Percentiles rank a stretch among this genome's conserved stretches.
Evolutionary conservation across 2,797 vertebrate genomes (phyloP).

Genomic region (Onychomys leucogaster): DNA sequence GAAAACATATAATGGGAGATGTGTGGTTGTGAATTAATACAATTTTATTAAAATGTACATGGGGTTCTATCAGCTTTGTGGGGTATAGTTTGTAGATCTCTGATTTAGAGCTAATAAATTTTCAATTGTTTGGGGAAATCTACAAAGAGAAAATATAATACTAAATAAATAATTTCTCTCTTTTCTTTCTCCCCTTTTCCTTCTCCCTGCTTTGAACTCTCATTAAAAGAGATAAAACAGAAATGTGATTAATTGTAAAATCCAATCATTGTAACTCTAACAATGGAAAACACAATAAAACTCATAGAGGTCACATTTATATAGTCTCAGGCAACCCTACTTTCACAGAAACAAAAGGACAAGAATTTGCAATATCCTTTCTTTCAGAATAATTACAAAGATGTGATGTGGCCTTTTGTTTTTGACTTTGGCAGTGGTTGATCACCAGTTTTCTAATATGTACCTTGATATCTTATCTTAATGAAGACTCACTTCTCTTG

Average conservation of each 20-base stretch:
- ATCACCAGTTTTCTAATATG: conserved; percentile 71
- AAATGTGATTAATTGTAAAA: conserved; percentile 31
- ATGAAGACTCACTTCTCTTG: conserved; percentile 60
- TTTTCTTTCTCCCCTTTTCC: background rate
- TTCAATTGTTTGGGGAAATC: background rate
- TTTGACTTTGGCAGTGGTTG: conserved; percentile 71
- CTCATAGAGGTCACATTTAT: background rate
- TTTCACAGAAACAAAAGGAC: background rate
- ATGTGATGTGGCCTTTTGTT: conserved; percentile 33
- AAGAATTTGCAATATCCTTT: background rate
- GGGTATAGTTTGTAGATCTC: background rate
- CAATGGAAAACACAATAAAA: conserved; percentile 22
- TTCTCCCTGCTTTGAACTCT: background rate
- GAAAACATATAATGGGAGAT: background rate
- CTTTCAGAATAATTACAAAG: background rate
- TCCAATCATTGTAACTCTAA: conserved; percentile 21
- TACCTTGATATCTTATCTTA: conserved; percentile 71
- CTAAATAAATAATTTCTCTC: background rate
- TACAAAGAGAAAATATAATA: conserved; percentile 2
- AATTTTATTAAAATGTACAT: conserved; percentile 9
- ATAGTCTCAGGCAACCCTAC: background rate
- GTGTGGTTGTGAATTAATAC: background rate
- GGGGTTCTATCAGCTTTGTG: background rate
- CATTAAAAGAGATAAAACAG: conserved; percentile 18
- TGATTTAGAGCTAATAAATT: background rate